Base-by-base conservation (phyloP, 2,113 vertebrate species). In the Tylochromis polylepis region DNA sequence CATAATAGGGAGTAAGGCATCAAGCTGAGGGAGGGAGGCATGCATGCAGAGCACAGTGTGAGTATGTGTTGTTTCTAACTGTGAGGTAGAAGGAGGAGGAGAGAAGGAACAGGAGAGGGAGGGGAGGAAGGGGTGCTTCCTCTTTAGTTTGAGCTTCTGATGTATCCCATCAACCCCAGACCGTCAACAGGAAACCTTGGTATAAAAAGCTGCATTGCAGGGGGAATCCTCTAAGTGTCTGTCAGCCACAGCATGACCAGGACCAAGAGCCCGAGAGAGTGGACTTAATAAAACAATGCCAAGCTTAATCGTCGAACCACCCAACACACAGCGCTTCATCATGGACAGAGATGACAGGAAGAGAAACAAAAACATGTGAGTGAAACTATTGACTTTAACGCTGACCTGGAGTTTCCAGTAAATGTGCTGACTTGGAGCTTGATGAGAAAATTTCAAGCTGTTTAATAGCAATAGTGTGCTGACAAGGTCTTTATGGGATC, bases 331-430 rank as follows among this genome's bases (percentile, higher is more conserved):
- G 5, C 93, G 86, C 82, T 95, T 95, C 91, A 95, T 92, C 89
- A 97, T 95, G 97, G 97, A 67, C 94, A 94, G 91, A 96, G 96
- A 95, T 87, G 91, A 85, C 96, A 94, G 31, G 88, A 97, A 93
- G 91, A 97, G 95, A 87, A 96, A 93, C 94, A 95, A 92, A 89
- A 96, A 92, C 89, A 92, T 96, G 96, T 97, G 94, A 97, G 96
- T 96, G 65, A 81, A 85, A 80, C 58, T 59, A 75, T 22, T 60
- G 8, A 41, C 24, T 57, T 59, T 43, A 9, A 53, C 2, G 1
- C 27, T 49, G 46, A 77, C 29, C 22, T 2, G 3, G 53, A 9
- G 3, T 77, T 84, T 82, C 24, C 14, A 3, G 55, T 20, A 11
- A 49, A 83, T 10, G 15, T 41, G 20, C 43, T 51, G 56, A 65